Evolutionary conservation across 2,888 invertebrate genomes (phyloP), one percentile per base, ranked within the genome.

Genomic region (Papilio demoleus): DNA sequence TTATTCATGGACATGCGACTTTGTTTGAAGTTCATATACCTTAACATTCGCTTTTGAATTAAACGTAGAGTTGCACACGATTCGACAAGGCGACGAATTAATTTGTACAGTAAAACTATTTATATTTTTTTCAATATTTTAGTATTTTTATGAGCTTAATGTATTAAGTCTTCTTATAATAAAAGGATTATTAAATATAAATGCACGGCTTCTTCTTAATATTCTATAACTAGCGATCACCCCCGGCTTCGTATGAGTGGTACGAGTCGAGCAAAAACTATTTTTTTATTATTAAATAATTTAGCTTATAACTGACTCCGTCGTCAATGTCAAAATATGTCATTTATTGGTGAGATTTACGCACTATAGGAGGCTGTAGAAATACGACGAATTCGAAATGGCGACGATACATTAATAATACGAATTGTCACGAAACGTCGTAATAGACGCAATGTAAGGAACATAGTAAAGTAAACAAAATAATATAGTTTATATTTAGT

Each of bases 131-230:
- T 47, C 5, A 3, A 11, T 47, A 4, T 47, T 47, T 47, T 22
- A 45, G 45, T 45, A 45, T 19, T 45, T 45, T 22, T 38, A 42
- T 42, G 1, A 47, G 47, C 1, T 47, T 17, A 47, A 12, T 11
- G 11, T 47, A 12, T 12, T 22, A 22, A 47, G 12, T 47, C 22
- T 47, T 47, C 22, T 22, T 22, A 22, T 47, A 12, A 47, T 22
- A 47, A 47, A 47, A 47, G 47, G 47, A 47, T 47, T 47, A 47
- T 47, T 12, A 22, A 22, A 17, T 47, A 22, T 22, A 19, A 9
- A 47, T 47, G 19, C 22, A 47, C 3, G 47, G 47, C 47, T 47
- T 47, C 45, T 9, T 19, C 47, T 47, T 47, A 22, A 47, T 47
- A 47, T 47, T 11, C 11, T 12, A 22, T 47, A 12, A 47, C 22